Base-by-base conservation (phyloP, 2,888 invertebrate species). In the Autographa pulchrina region DNA sequence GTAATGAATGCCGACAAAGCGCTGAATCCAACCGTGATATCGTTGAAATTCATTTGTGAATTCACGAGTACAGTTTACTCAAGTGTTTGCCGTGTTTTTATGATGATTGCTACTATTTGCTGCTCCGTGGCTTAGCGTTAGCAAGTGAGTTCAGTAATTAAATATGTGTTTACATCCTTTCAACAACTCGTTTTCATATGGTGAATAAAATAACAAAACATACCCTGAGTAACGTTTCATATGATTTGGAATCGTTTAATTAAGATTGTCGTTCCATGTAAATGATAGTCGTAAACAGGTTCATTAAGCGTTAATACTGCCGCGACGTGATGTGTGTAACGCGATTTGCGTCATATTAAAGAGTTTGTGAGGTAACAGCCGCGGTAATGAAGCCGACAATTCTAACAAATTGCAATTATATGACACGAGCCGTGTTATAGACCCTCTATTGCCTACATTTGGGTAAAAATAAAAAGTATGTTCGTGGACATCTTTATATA, bases 1-100 rank as follows among this genome's bases (percentile, higher is more conserved):
- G 82, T 89, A 92, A 92, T 90, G 88, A 91, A 90, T 88, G 86
- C 80, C 75, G 81, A 84, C 82, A 83, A 84, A 86, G 78, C 87
- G 81, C 80, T 83, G 78, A 86, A 88, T 88, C 82, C 87, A 87
- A 76, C 82, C 79, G 81, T 83, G 85, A 74, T 81, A 81, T 76
- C 81, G 77, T 82, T 83, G 80, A 87, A 89, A 88, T 87, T 88
- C 88, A 88, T 88, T 86, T 84, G 85, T 85, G 73, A 73, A 78
- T 81, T 71, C 73, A 72, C 72, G 63, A 78, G 70, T 68, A 65
- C 61, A 18, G 77, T 72, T 85, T 83, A 85, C 83, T 85, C 75
- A 82, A 84, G 83, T 83, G 78, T 80, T 85, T 75, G 82, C 78
- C 75, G 79, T 74, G 77, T 80, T 77, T 84, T 77, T 70, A 75